Evolutionary conservation across 2,888 invertebrate species (phyloP).

Genomic region (Ornithoptera priamus): DNA sequence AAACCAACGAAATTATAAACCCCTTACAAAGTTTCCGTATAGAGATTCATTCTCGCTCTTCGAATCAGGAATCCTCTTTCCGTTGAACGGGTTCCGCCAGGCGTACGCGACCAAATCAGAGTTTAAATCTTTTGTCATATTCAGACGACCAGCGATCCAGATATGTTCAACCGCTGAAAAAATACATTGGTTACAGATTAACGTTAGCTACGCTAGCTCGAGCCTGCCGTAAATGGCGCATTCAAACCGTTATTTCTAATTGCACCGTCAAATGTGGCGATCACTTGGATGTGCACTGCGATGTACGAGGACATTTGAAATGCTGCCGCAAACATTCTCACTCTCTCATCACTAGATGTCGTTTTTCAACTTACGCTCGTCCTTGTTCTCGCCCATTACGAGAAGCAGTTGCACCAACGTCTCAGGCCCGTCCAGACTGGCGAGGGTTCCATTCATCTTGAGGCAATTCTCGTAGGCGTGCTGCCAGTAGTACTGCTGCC

Average conservation of each 20-base stretch:
- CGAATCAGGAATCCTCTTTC: conserved; percentile 53
- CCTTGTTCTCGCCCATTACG: conserved; percentile 69
- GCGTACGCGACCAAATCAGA: conserved; percentile 47
- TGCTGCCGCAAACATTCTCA: too few species aligned
- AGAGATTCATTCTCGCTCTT: conserved; percentile 39
- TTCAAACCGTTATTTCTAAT: too few species aligned
- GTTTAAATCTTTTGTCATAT: conserved; percentile 55
- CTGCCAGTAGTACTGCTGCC: conserved; percentile 62
- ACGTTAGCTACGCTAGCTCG: too few species aligned
- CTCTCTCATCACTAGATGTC: too few species aligned
- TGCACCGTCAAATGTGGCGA: too few species aligned
- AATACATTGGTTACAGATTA: background rate
- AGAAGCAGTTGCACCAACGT: conserved; percentile 58
- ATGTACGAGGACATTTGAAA: too few species aligned
- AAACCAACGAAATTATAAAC: background rate
- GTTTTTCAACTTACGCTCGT: conserved; percentile 56
- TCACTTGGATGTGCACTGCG: too few species aligned
- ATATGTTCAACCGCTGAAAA: conserved; percentile 64
- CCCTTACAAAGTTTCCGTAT: conserved; percentile 19
- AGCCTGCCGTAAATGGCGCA: too few species aligned
- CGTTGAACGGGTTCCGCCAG: conserved; percentile 60
- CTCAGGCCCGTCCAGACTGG: conserved; percentile 56
- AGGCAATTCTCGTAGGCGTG: conserved; percentile 67
- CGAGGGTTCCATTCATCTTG: conserved; percentile 63
- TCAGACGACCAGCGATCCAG: conserved; percentile 68